Evolutionary conservation across 2,888 invertebrate species (phyloP), one percentile per base, ranked within the genome.

Genomic region (Scaptodrosophila latifasciaeformis): DNA sequence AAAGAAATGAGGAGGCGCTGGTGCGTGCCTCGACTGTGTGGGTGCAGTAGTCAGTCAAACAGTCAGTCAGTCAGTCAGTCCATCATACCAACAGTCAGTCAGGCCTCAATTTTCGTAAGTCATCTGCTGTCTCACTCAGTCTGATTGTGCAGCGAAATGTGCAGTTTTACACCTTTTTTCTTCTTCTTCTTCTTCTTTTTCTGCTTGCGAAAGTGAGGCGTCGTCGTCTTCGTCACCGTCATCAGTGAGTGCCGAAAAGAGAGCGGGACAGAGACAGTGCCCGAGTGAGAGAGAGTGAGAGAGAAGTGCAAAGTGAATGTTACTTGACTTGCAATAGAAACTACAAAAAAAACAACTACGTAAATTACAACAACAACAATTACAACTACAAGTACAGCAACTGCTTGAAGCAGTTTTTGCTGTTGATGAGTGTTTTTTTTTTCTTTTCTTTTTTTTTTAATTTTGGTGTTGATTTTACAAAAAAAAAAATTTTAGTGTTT

Each of bases 151-250:
- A 76, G 69, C 59, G 68, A 74, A 71, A 78, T 78, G 76, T 74
- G 72, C 72, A 74, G 74, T 70, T 65, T 60, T 65, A 76, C 70
- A 74, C 70, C 70, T 72, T 40, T n/a, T 70, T 62, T 43, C 27
- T 43, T 12, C 12, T 56, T 68, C 65, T 62, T 52, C 45, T 15
- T 18, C 7, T 49, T 19, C 51, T 44, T 17, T 47, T 44, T 77
- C 78, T 78, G 68, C 54, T 75, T 75, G 75, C 75, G 80, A 75
- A 78, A 74, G 78, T 74, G 68, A 70, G 57, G 57, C 35, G 40
- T 63, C 12, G 49, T 13, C 21, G 27, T 6, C 55, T 44, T 31
- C 15, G 49, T 55, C 59, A 45, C 43, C 55, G 54, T 48, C 37
- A 58, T 46, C 54, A 49, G 24, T 9, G 27, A 27, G 5, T 27